Evolutionary conservation across 92 coral and sea anemone species (phyloP).

Genomic region (Epizoanthus fatuus): DNA sequence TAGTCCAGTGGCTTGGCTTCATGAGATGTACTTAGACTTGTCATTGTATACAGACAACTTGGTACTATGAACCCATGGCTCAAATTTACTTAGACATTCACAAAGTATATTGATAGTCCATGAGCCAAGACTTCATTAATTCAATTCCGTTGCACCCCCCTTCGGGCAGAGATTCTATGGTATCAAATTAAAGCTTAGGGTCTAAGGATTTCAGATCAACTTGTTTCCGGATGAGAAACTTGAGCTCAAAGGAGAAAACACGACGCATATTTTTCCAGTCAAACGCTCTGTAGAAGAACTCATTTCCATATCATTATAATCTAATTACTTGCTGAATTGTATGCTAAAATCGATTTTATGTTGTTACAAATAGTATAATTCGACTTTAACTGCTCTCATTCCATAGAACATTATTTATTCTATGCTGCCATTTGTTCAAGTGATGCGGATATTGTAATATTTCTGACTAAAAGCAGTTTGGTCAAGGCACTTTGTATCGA

Average conservation of each 20-base stretch:
- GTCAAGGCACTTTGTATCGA: not conserved
- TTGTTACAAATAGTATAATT: not conserved
- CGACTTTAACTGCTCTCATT: not conserved
- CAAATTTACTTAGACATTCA: no score
- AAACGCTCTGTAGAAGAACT: not conserved
- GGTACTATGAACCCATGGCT: no score
- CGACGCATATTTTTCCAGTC: constrained; percentile 11
- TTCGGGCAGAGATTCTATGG: constrained; percentile 2
- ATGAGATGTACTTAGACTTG: no score
- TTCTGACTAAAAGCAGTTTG: not conserved
- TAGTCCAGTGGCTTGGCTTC: no score
- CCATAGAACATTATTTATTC: not conserved
- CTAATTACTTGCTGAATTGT: not conserved
- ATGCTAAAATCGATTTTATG: not conserved
- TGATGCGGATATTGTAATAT: not conserved
- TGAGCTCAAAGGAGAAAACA: not conserved
- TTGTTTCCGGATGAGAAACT: not conserved
- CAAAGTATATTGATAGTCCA: no score
- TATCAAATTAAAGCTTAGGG: constrained; percentile 10
- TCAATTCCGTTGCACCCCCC: not conserved
- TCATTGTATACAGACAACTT: no score
- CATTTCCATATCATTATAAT: not conserved
- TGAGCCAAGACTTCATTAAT: not conserved
- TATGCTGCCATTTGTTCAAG: constrained; percentile 7
- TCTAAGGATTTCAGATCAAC: not conserved